phyloP scores from a whole-genome alignment of 2,113 vertebrate species.

The Kryptolebias marmoratus region DNA sequence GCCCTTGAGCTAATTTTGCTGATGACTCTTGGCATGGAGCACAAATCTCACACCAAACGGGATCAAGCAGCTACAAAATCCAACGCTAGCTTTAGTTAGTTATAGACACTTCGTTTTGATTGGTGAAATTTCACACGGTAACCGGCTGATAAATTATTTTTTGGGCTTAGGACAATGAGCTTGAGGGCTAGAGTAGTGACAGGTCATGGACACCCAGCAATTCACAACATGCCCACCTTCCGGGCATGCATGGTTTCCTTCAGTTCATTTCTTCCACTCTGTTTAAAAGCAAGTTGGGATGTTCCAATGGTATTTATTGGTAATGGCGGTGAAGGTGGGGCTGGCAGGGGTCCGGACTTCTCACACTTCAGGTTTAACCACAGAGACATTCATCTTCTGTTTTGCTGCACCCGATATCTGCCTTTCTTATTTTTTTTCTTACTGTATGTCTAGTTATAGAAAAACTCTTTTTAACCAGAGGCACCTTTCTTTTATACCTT shows the following conservation, averaged over 20 bases:
- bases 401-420: constrained; percentile 50
- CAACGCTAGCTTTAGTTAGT: constrained; percentile 67
- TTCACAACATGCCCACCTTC: constrained; percentile 75
- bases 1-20: neutral
- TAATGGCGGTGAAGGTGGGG: constrained; percentile 40
- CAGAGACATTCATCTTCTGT: constrained; percentile 67
- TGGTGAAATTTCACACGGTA: constrained; percentile 75
- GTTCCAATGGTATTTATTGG: constrained; percentile 79
- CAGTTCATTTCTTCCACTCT: constrained; percentile 74
- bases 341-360: constrained; percentile 69
- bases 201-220: constrained; percentile 76
- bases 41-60: constrained; percentile 63
- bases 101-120: constrained; percentile 71
- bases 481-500: constrained; percentile 69
- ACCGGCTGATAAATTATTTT: constrained; percentile 79
- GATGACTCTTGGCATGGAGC: constrained; percentile 8
- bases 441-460: constrained; percentile 55
- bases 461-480: constrained; percentile 59
- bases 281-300: constrained; percentile 73
- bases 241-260: constrained; percentile 73
- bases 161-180: constrained; percentile 75
- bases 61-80: constrained; percentile 70
- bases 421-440: constrained; percentile 13
- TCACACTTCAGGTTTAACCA: constrained; percentile 76
- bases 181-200: constrained; percentile 66